phyloP scores from a whole-genome alignment of 2,113 vertebrate species.

The Istiophorus platypterus region DNA sequence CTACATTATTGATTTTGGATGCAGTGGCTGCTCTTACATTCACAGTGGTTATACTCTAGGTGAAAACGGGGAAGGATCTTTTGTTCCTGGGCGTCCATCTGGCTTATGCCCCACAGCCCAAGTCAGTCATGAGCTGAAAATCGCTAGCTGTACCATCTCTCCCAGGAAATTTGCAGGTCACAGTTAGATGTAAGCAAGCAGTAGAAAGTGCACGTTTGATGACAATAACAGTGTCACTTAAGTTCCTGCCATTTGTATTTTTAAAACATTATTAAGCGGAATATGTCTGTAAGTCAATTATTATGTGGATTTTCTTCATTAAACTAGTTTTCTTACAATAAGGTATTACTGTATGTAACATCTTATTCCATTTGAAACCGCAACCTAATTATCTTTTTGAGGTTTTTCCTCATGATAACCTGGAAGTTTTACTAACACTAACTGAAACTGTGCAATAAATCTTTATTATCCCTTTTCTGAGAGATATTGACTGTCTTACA shows the following conservation, averaged over 20 bases:
- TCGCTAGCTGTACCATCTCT: neutral
- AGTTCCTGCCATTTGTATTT: neutral
- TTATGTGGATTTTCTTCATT: neutral
- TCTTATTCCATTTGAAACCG: neutral
- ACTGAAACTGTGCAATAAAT: neutral
- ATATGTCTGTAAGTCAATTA: neutral
- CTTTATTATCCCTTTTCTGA: neutral
- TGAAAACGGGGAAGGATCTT: slow-evolving; percentile 8
- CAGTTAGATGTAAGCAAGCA: neutral
- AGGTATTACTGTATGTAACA: neutral
- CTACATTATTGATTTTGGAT: slow-evolving; percentile 54
- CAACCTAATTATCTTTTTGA: neutral
- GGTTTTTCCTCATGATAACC: neutral
- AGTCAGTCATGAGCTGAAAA: neutral
- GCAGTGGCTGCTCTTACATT: slow-evolving; percentile 21
- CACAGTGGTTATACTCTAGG: slow-evolving; percentile 11
- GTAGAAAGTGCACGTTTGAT: neutral
- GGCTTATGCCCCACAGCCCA: neutral
- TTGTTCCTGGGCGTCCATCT: slow-evolving; percentile 21
- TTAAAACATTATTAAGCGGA: neutral
- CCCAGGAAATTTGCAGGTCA: neutral
- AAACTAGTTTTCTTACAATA: neutral
- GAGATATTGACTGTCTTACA: neutral
- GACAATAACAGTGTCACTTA: neutral
- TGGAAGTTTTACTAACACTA: neutral